Evolutionary conservation across 2,797 vertebrate genomes (phyloP), one percentile per base, ranked within the genome.

Genomic region (Pygocentrus nattereri): DNA sequence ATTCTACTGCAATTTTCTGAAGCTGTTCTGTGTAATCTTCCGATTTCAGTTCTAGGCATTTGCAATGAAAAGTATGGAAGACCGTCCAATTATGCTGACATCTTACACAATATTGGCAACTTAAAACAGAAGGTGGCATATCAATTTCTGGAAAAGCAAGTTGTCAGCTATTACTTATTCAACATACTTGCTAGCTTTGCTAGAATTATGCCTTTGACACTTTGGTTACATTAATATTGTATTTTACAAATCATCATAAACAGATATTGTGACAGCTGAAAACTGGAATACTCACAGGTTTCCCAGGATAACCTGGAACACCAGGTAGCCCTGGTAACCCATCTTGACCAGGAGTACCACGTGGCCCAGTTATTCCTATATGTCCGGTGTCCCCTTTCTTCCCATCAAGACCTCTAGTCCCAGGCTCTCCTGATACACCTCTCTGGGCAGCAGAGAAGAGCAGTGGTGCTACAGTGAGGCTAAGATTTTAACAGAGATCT

Each of bases 281-380:
- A 11, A 16, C 11, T 10, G 18, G 56, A 23, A 82, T n/a, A 90
- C 94, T 91, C 85, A 95, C 95, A 34, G 94, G 95, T 90, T 95
- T 95, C 47, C 95, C 95, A 19, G 94, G 94, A 88, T 91, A 90
- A 52, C 95, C 95, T n/a, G 94, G 94, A 75, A 91, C 88, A 3
- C 95, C 95, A 0, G 94, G 93, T 74, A 92, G 91, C 56, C 95
- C 95, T 0, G 93, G 93, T 74, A 87, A 84, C 31, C 95, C 95
- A 5, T 94, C 92, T 64, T 92, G 91, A 25, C 95, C 95, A 1
- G 92, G 86, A 84, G 90, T 89, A 54, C 95, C 95, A 59, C 94
- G 89, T 18, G 91, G 90, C 21, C 95, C 95, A 19, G 79, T 81
- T 21, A 80, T 54, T 73, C 95, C 95, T 47, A 75, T 16, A 21